Conservation (phyloP, 1,140 invertebrate species). For the Ceratosolen fusciceps region DNA sequence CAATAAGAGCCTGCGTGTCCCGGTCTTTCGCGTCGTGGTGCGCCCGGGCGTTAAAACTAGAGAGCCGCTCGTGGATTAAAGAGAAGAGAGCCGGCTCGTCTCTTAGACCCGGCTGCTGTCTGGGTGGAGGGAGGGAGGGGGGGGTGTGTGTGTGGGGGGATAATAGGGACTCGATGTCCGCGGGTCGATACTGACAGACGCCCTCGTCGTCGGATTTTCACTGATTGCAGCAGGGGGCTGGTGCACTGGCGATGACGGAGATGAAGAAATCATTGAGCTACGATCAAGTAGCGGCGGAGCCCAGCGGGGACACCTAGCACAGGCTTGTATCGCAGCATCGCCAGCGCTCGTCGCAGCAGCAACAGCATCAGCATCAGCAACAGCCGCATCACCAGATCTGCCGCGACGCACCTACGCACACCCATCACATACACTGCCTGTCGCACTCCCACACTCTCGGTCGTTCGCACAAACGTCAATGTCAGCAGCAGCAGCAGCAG, state of each 20-base stretch:
- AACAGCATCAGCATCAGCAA: constrained; percentile 63
- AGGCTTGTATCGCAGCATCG: constrained; percentile 65
- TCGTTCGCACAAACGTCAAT: constrained; percentile 70
- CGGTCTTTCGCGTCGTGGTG: neutral
- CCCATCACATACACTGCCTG: constrained; percentile 69
- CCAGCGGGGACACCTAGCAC: constrained; percentile 69
- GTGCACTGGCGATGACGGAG: constrained; percentile 75
- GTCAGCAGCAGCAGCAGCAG: constrained; percentile 58
- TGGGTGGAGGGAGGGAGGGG: neutral
- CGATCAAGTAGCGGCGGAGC: constrained; percentile 69
- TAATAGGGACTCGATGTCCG: neutral
- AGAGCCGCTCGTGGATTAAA: neutral
- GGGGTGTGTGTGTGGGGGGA: neutral
- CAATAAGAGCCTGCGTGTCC: neutral
- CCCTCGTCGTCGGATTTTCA: neutral
- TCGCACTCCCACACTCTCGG: constrained; percentile 68
- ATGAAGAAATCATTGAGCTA: constrained; percentile 75
- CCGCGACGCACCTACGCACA: constrained; percentile 67
- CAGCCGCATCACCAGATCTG: constrained; percentile 52
- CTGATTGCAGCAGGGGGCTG: constrained; percentile 72
- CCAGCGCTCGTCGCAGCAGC: constrained; percentile 65
- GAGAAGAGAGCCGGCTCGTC: neutral
- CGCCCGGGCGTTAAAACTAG: neutral
- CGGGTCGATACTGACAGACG: neutral
- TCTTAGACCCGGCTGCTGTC: no score